Evolutionary conservation across 1,140 invertebrate genomes (phyloP).

Genomic region (Thalassaphorura encarpata): DNA sequence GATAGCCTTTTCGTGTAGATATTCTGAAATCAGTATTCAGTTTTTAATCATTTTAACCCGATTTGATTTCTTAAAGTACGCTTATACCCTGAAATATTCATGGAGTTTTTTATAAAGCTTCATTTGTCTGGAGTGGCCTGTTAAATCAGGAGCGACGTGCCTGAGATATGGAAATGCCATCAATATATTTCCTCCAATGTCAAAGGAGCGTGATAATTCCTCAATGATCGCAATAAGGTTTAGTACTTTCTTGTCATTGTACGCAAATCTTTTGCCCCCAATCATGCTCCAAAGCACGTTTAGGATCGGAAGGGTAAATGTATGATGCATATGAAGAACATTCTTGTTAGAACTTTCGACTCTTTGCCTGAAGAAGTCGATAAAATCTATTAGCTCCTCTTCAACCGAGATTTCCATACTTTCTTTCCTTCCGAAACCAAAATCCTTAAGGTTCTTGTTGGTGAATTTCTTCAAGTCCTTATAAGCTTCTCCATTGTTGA

Average conservation of each 20-base stretch:
- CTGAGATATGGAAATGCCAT: conserved; percentile 32
- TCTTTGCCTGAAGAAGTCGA: conserved; percentile 20
- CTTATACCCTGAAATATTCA: conserved; percentile 25
- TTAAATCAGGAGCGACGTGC: conserved; percentile 24
- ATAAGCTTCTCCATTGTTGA: conserved; percentile 28
- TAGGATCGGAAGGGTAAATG: conserved; percentile 30
- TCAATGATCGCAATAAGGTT: conserved; percentile 23
- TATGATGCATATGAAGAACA: conserved; percentile 22
- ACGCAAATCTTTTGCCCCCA: conserved; percentile 24
- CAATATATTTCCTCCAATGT: conserved; percentile 29
- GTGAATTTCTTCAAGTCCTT: conserved; percentile 25
- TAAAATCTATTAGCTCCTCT: conserved; percentile 29
- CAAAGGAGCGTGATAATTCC: conserved; percentile 22
- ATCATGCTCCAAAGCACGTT: conserved; percentile 32
- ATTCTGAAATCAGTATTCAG: conserved; percentile 7
- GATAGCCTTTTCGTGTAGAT: conserved; percentile 18
- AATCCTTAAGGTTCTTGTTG: conserved; percentile 25
- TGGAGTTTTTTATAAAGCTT: conserved; percentile 24
- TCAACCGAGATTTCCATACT: conserved; percentile 28
- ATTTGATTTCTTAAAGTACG: background rate
- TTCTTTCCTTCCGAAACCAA: conserved; percentile 29
- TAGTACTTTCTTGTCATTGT: conserved; percentile 26
- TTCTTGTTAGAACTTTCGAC: conserved; percentile 3
- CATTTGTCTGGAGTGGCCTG: conserved; percentile 29
- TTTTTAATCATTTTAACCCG: background rate